Percentiles rank a stretch among this genome's conserved stretches.
These are phyloP conservation scores for Mechanitis messenoides DNA, from an alignment of 2,888 invertebrate species.

Conservation along the genomic window DNA sequence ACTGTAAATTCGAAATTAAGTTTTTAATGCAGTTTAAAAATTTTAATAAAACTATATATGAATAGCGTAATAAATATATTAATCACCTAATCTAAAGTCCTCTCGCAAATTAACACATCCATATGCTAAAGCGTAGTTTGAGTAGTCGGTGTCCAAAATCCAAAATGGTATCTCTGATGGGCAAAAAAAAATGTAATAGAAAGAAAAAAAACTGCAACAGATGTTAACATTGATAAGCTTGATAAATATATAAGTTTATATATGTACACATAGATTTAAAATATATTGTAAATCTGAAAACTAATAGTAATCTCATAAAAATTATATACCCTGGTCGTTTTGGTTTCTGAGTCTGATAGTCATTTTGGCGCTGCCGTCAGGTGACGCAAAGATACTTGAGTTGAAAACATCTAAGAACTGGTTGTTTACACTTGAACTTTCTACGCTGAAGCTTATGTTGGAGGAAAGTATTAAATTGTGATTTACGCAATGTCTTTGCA, in stretches of 20 bases:
- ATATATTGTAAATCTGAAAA: not conserved
- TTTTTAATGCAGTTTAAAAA: not conserved
- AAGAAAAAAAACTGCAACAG: not conserved
- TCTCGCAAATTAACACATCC: constrained; percentile 39
- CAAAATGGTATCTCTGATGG: constrained; percentile 41
- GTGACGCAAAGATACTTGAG: constrained; percentile 34
- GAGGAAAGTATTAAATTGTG: constrained; percentile 38
- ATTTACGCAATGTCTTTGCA: constrained; percentile 49
- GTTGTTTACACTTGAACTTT: constrained; percentile 42
- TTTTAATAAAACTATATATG: not conserved
- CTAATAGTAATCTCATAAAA: not conserved
- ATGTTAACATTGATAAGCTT: not conserved
- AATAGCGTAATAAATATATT: constrained; percentile 1
- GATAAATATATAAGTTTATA: too few species aligned
- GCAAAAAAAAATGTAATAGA: constrained; percentile 1
- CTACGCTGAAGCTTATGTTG: constrained; percentile 36
- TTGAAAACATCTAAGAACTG: constrained; percentile 37
- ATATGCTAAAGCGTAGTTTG: constrained; percentile 42
- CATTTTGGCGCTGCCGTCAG: constrained; percentile 43
- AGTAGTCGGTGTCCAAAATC: constrained; percentile 43
- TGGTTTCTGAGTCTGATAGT: constrained; percentile 34
- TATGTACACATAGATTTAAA: too few species aligned
- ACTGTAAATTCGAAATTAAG: constrained; percentile 38
- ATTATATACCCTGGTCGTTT: constrained; percentile 33
- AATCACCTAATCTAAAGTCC: constrained; percentile 54